phyloP scores from a whole-genome alignment of 2,797 vertebrate species.

The Falco biarmicus region DNA sequence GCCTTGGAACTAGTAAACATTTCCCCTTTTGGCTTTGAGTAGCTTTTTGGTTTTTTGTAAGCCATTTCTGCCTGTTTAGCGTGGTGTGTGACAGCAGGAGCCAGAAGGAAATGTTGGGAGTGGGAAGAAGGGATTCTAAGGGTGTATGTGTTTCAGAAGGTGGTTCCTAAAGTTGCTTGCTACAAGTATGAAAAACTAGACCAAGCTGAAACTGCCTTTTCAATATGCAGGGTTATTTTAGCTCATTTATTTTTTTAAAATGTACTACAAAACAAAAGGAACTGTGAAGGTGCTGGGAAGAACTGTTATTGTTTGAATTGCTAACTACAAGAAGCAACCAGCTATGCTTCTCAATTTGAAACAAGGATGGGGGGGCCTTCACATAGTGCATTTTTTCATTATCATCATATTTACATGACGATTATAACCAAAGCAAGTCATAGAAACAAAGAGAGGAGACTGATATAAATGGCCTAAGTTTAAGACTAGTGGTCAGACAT shows the following conservation, averaged over 20 bases:
- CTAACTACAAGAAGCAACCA: not conserved
- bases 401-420: not conserved
- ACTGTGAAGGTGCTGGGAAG: not conserved
- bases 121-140: slow-evolving; percentile 21
- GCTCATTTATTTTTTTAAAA: not conserved
- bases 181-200: slow-evolving; percentile 2
- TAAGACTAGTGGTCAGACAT: not conserved
- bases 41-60: not conserved
- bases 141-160: slow-evolving; percentile 29
- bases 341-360: not conserved
- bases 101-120: not conserved
- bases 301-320: not conserved
- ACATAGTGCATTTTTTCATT: not conserved
- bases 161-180: slow-evolving; percentile 23
- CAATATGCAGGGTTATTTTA: not conserved
- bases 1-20: not conserved
- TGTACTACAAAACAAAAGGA: not conserved
- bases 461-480: not conserved
- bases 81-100: slow-evolving; percentile 1
- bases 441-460: not conserved
- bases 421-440: not conserved
- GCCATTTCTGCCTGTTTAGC: not conserved
- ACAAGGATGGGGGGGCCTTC: not conserved
- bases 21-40: not conserved
- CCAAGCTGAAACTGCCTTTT: not conserved